Evolutionary conservation across 2,888 invertebrate species (phyloP).

Genomic region (Tiliacea citrago): DNA sequence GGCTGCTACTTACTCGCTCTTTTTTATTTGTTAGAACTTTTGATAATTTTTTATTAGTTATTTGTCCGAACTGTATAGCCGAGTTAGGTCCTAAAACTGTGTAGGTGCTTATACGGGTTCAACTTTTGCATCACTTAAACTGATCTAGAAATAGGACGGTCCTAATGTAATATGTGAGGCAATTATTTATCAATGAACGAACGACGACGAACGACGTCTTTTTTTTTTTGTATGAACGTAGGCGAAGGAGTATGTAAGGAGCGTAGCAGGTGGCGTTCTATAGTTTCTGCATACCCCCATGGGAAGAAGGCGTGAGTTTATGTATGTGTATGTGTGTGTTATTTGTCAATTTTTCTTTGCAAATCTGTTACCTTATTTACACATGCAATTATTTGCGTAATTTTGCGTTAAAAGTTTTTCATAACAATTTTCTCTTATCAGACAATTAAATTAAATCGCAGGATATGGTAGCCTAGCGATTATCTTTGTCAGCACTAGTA

Average conservation of each 20-base stretch:
- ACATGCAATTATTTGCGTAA: neutral
- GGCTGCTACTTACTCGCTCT: conserved; percentile 27
- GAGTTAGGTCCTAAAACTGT: neutral
- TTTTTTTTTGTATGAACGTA: too few relatives aligned
- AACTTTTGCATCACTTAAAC: neutral
- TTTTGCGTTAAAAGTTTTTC: neutral
- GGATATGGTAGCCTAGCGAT: neutral
- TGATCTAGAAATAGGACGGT: neutral
- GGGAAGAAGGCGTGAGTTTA: too few relatives aligned
- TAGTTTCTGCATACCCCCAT: too few relatives aligned
- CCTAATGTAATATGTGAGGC: neutral
- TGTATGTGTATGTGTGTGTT: too few relatives aligned
- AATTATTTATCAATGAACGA: too few relatives aligned
- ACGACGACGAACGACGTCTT: too few relatives aligned
- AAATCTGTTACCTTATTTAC: neutral
- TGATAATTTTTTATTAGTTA: neutral
- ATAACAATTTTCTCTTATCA: neutral
- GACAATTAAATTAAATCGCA: neutral
- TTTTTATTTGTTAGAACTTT: neutral
- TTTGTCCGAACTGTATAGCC: neutral
- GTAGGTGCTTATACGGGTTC: neutral
- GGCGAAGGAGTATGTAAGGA: too few relatives aligned
- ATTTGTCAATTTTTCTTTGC: neutral
- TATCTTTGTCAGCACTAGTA: neutral
- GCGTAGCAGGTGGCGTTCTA: too few relatives aligned